Base-by-base conservation (phyloP, 2,888 invertebrate genomes). In the Podabrus alpinus region DNA sequence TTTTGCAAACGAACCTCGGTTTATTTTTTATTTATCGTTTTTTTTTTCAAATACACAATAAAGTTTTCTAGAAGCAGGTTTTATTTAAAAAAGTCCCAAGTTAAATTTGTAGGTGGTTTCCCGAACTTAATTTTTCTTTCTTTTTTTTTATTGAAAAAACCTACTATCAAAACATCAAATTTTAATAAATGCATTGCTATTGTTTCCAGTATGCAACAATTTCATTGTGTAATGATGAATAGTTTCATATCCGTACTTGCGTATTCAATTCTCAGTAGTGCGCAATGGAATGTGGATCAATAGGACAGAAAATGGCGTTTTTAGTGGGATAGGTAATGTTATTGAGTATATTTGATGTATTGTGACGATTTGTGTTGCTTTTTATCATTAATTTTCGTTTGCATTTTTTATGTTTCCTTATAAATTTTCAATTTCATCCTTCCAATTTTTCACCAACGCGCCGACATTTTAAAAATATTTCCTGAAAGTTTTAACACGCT, bases 291-390 rank as follows among this genome's bases (percentile, higher is more conserved):
- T 64, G 45, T 78, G 66, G 71, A 71, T 71, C 71, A 71, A 71
- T 71, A 71, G 45, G 16, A 15, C 17, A 66, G 68, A 66, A 45
- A 72, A 72, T 60, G 60, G 19, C 68, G 68, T 62, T 72, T 68
- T 68, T 68, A 68, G 72, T 72, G 72, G 61, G 72, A 67, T 72
- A 72, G 72, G 72, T 72, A 61, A 61, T 62, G 17, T 72, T 67
- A 29, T 29, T 29, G 29, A 29, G 29, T 29, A 29, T 29, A 29
- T 29, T 29, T 29, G 13, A 29, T 29, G 29, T 29, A 29, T 29
- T 29, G 29, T 29, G 13, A 29, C 29, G 29, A 29, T 29, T 29
- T 29, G 5, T 29, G 29, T 29, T 29, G 13, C n/a, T 29, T 29
- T 13, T 29, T 13, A n/a, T 29, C 29, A 29, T 29, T 29, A 29